These are phyloP conservation scores for Ooceraea biroi DNA, from an alignment of 1,140 invertebrate genomes.

Conservation along the genomic window DNA sequence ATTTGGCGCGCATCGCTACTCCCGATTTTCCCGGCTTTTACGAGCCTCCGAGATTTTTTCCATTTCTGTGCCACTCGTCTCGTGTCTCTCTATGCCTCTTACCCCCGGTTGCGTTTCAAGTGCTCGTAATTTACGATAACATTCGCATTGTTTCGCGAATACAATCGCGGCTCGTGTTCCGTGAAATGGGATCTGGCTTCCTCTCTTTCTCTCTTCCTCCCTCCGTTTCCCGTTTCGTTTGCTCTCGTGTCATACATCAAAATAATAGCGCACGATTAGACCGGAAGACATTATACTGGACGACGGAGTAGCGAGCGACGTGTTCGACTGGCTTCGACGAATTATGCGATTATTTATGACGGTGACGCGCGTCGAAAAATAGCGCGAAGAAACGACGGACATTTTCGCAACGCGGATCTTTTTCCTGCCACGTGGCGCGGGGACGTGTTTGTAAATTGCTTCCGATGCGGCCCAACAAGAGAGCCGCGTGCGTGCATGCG, in stretches of 20 bases:
- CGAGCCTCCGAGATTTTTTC: conserved; percentile 40
- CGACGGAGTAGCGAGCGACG: conserved; percentile 67
- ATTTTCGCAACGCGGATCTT: conserved; percentile 57
- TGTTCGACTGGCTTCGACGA: conserved; percentile 62
- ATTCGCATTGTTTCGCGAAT: conserved; percentile 61
- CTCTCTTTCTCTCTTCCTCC: conserved; percentile 28
- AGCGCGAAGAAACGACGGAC: conserved; percentile 34
- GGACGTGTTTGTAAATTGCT: conserved; percentile 78
- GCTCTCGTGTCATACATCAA: conserved; percentile 67
- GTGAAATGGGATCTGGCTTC: conserved; percentile 74
- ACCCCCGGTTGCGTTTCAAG: conserved; percentile 46
- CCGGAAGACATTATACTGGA: conserved; percentile 77
- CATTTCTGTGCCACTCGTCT: conserved; percentile 42
- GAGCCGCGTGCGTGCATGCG: conserved; percentile 67
- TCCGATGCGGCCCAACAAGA: conserved; percentile 74
- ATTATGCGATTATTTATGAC: conserved; percentile 76
- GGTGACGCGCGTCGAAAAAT: conserved; percentile 64
- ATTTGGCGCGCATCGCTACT: conserved; percentile 13
- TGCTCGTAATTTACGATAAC: conserved; percentile 62
- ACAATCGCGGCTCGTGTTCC: conserved; percentile 65
- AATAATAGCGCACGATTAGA: conserved; percentile 80
- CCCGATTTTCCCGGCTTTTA: conserved; percentile 39
- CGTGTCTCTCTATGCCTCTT: conserved; percentile 31
- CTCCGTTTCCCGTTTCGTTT: background rate
- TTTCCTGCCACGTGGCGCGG: conserved; percentile 78